Evolutionary conservation across 2,113 vertebrate genomes (phyloP).

Genomic region (Leucoraja erinaceus): DNA sequence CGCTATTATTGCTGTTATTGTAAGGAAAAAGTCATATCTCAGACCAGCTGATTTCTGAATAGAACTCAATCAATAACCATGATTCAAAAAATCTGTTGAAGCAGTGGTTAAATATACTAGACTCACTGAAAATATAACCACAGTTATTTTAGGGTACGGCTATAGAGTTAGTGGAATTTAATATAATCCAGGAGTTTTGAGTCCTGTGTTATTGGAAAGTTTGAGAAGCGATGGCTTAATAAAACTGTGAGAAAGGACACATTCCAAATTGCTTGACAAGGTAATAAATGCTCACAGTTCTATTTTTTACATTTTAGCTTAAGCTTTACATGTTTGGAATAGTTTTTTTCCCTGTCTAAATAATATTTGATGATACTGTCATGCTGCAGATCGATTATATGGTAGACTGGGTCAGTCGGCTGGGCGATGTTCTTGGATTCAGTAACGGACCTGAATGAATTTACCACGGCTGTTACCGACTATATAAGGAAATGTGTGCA

Average conservation of each 20-base stretch:
- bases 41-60: not conserved
- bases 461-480: too few species aligned
- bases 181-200: not conserved
- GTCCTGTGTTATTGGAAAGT: not conserved
- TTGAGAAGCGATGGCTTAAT: constrained; percentile 2
- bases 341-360: not conserved
- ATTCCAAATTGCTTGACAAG: constrained; percentile 29
- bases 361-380: not conserved
- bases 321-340: constrained; percentile 4
- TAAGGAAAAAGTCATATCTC: not conserved
- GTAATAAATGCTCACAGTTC: not conserved
- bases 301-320: not conserved
- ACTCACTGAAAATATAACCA: not conserved
- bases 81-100: not conserved
- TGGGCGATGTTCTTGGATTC: too few species aligned
- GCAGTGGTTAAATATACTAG: not conserved
- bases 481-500: too few species aligned
- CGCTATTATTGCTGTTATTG: not conserved
- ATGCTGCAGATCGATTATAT: not conserved
- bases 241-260: not conserved
- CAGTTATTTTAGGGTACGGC: not conserved
- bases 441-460: too few species aligned
- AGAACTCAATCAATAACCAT: not conserved
- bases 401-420: too few species aligned
- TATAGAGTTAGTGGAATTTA: not conserved